Percentiles rank a stretch among this genome's conserved stretches.
Evolutionary conservation across 2,888 invertebrate species (phyloP).

Genomic region (Labia minor): DNA sequence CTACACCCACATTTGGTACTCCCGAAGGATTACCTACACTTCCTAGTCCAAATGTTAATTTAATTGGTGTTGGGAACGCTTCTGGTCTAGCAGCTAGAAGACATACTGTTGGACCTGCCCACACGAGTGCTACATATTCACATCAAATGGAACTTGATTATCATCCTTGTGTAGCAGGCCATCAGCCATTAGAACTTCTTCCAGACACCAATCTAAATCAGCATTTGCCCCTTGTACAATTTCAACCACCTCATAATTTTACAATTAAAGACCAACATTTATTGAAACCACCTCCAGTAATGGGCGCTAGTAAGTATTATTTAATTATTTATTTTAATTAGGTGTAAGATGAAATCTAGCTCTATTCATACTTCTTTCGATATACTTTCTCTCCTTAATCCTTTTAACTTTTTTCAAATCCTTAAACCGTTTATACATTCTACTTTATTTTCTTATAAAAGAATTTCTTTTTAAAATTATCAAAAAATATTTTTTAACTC

Average conservation of each 20-base stretch:
- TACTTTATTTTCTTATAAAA: no score
- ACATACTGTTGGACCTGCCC: conserved; percentile 89
- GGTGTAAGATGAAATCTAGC: not conserved
- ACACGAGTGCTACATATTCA: conserved; percentile 41
- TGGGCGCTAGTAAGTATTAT: conserved; percentile 65
- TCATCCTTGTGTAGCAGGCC: not conserved
- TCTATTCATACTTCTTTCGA: no score
- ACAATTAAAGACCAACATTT: conserved; percentile 88
- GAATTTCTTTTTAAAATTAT: no score
- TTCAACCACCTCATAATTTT: conserved; percentile 73
- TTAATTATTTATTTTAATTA: no score
- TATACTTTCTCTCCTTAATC: not conserved
- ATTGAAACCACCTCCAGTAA: conserved; percentile 82
- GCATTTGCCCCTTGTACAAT: conserved; percentile 70
- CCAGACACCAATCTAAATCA: conserved; percentile 76
- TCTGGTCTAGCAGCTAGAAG: conserved; percentile 55
- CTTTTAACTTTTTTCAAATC: not conserved
- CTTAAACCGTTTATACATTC: no score
- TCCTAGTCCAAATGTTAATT: conserved; percentile 26
- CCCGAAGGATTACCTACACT: conserved; percentile 31
- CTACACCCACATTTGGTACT: conserved; percentile 30
- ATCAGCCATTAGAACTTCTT: conserved; percentile 37
- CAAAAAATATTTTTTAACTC: no score
- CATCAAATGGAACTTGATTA: not conserved
- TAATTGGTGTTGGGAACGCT: conserved; percentile 32